Evolutionary conservation across 2,888 invertebrate species (phyloP).

Genomic region (Fissipunctia ypsillon): DNA sequence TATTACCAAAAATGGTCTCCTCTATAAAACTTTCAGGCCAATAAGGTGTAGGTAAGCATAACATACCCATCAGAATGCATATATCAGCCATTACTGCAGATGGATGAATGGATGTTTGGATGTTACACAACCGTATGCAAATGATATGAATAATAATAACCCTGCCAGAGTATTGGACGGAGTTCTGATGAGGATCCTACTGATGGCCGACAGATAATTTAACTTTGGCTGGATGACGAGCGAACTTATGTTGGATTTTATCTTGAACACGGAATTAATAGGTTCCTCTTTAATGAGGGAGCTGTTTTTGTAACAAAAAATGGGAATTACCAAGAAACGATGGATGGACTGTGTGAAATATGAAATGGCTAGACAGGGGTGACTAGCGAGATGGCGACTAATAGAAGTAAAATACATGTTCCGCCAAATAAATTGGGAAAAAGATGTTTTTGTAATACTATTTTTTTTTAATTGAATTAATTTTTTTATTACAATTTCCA

Average conservation of each 20-base stretch:
- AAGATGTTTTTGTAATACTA: too few species aligned
- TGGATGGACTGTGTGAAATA: too few species aligned
- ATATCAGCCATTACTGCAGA: slow-evolving; percentile 9
- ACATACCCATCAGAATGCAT: slow-evolving; percentile 1
- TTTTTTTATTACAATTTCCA: too few species aligned
- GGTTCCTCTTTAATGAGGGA: not conserved
- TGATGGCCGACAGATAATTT: slow-evolving; percentile 17
- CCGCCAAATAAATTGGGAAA: too few species aligned
- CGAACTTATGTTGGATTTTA: not conserved
- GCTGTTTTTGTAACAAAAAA: too few species aligned
- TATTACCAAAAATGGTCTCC: not conserved
- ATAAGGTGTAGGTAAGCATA: not conserved
- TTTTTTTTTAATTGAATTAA: too few species aligned
- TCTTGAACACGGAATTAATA: not conserved
- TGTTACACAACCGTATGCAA: slow-evolving; percentile 44
- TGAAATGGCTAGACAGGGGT: too few species aligned
- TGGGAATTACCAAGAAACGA: too few species aligned
- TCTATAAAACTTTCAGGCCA: not conserved
- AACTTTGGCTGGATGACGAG: slow-evolving; percentile 9
- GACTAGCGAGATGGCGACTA: too few species aligned
- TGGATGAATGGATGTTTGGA: slow-evolving; percentile 23
- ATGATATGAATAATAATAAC: slow-evolving; percentile 49
- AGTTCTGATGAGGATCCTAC: slow-evolving; percentile 29
- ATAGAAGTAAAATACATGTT: too few species aligned
- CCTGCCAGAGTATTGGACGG: slow-evolving; percentile 13